These are phyloP conservation scores for Plebejus melissa DNA, from an alignment of 2,888 invertebrate genomes.

Conservation along the genomic window DNA sequence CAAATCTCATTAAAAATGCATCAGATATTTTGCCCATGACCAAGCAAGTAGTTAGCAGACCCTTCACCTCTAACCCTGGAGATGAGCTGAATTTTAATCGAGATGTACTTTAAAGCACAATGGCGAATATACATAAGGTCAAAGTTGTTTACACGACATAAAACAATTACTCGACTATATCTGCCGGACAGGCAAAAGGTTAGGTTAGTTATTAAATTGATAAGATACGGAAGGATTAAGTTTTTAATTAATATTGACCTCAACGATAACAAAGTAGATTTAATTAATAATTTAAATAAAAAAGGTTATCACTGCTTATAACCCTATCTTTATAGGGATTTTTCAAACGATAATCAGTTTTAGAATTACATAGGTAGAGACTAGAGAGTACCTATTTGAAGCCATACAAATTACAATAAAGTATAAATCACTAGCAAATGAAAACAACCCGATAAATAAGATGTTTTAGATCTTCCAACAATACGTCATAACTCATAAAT, in stretches of 20 bases:
- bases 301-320: too few relatives aligned
- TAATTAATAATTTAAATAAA: too few relatives aligned
- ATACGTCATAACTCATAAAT: too few relatives aligned
- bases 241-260: neutral
- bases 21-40: conserved; percentile 6
- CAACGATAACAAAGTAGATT: neutral
- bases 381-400: neutral
- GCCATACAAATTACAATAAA: neutral
- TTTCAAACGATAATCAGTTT: neutral
- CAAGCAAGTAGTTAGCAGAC: neutral
- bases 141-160: conserved; percentile 6
- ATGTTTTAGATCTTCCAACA: neutral
- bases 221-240: neutral
- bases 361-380: neutral
- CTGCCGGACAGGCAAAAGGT: conserved; percentile 1
- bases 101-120: conserved; percentile 26
- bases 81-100: conserved; percentile 28
- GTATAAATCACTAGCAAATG: neutral
- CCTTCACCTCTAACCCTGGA: conserved; percentile 34
- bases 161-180: neutral
- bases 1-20: conserved; percentile 10
- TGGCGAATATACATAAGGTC: conserved; percentile 9
- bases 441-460: neutral
- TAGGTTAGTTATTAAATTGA: neutral
- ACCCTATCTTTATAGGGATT: neutral